Evolutionary conservation across 2,113 vertebrate genomes (phyloP), one percentile per base, ranked within the genome.

Genomic region (Gadus chalcogrammus): DNA sequence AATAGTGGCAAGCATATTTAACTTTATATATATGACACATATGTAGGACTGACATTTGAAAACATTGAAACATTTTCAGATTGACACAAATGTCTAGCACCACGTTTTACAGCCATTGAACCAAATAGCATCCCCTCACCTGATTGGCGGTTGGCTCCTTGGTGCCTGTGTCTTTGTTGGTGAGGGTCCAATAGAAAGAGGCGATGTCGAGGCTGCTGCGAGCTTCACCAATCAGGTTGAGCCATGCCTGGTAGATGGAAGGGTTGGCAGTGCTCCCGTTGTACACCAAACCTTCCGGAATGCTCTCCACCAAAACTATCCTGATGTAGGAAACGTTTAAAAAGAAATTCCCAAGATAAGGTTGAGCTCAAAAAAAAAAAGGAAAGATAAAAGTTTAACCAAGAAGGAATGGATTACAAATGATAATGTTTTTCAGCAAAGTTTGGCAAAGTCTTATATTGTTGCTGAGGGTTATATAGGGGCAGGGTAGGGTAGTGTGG

Each of bases 141-240:
- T 94, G 92, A 64, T 83, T 13, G 1, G 95, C 94, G 0, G 95
- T 91, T 0, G 93, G 88, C n/a, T 95, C 93, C 0, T 86, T 73
- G 0, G 94, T 95, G 22, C 65, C 28, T 0, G 95, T 97, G 88
- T 98, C 96, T 1, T 87, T 67, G 69, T 96, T 97, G 20, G 90
- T 94, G 72, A 98, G 85, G 11, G 94, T 95, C 96, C 96, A 98
- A 27, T 98, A 98, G 89, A 97, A 98, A n/a, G 96, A 96, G 6
- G 95, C 93, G 1, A 98, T 93, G 88, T 98, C 95, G 58, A 98
- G 20, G 13, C 92, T 96, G 88, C 68, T 92, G n/a, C 73, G 83
- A 27, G 92, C 93, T 0, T 84, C 76, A 0, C 27, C 60, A 20
- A 96, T 78, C 65, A 98, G 92, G 0, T 78, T 68, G 68, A 87